Base-by-base conservation (phyloP, 2,113 vertebrate species). In the Sinocyclocheilus rhinocerous region DNA sequence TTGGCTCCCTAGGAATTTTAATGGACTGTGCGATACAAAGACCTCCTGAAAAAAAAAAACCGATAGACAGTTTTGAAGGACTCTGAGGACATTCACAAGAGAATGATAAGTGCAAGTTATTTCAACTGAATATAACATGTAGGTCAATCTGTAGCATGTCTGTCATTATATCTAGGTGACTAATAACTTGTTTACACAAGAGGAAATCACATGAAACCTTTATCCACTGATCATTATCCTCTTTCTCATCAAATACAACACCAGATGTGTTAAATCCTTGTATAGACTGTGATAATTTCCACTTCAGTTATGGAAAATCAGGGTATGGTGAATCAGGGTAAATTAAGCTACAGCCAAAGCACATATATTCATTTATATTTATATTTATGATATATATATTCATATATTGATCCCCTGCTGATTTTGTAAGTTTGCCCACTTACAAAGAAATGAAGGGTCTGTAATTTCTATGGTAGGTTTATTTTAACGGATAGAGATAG, bases 1-100 rank as follows among this genome's bases (percentile, higher is more conserved):
- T 96, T 55, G 98, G 97, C 83, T 99, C 97, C 90, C 97, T 93
- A 0, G 97, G 97, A 78, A 99, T 99, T 95, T 96, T 99, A 90
- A 98, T 96, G 0, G 97, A 97, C 90, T 98, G 97, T 33, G 96
- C 97, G 20, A 99, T 97, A 29, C 97, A 99, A 73, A 99, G 91
- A 0, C 97, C 97, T 1, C 97, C 97, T 97, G 93, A 77, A 90
- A 29, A 45, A 77, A 18, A 3, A 89, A 83, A 36, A 65, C 9
- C 9, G 50, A 76, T 6, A 1, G 70, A 52, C 24, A 26, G 59
- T 81, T 65, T 76, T 29, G n/a, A 76, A 52, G 10, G 22, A 29
- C 18, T 22, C 16, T 3, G 33, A 72, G 18, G 20, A 33, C 29
- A 2, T 69, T 69, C 15, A 76, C n/a, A n/a, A 26, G n/a, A 45